A percentile compares a stretch with the other conserved stretches of the same genome.
These are phyloP conservation scores for Xylota sylvarum DNA, from an alignment of 2,888 invertebrate genomes.

Conservation along the genomic window DNA sequence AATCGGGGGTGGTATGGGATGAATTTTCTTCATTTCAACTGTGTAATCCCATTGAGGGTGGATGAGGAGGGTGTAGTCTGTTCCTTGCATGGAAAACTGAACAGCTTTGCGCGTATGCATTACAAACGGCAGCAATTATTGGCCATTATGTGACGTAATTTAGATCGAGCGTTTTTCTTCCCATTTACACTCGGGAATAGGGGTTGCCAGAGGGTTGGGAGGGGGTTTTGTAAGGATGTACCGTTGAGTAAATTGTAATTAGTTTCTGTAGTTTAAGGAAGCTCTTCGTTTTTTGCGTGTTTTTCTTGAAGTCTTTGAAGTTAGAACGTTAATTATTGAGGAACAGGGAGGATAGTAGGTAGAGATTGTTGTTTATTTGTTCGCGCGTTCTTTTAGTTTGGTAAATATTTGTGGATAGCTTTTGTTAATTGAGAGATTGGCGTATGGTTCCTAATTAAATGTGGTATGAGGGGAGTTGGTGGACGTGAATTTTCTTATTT, in stretches of 20 bases:
- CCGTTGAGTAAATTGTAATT: not conserved
- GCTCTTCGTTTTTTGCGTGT: not conserved
- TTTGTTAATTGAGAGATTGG: not conserved
- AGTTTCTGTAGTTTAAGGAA: constrained; percentile 2
- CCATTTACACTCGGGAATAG: not conserved
- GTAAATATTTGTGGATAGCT: constrained; percentile 1
- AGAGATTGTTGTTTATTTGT: not conserved
- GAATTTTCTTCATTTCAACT: constrained; percentile 37
- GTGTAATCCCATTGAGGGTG: constrained; percentile 19
- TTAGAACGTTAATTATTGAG: not conserved
- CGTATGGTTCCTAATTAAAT: not conserved
- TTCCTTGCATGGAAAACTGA: constrained; percentile 27
- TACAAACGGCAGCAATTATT: constrained; percentile 72
- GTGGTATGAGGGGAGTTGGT: too few relatives aligned
- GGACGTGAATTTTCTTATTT: too few relatives aligned
- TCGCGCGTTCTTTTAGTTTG: not conserved
- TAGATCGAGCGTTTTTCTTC: constrained; percentile 41
- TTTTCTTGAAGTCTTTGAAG: not conserved
- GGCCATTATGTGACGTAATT: constrained; percentile 71
- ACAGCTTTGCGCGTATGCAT: constrained; percentile 56
- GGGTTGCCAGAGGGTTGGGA: constrained; percentile 7
- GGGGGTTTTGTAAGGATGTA: not conserved
- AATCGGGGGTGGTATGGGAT: constrained; percentile 18
- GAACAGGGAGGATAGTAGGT: too few relatives aligned
- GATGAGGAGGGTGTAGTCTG: constrained; percentile 39